A percentile compares a stretch with the other conserved stretches of the same genome.
Conservation (phyloP, 2,113 vertebrate genomes). For the Penelope pileata region DNA sequence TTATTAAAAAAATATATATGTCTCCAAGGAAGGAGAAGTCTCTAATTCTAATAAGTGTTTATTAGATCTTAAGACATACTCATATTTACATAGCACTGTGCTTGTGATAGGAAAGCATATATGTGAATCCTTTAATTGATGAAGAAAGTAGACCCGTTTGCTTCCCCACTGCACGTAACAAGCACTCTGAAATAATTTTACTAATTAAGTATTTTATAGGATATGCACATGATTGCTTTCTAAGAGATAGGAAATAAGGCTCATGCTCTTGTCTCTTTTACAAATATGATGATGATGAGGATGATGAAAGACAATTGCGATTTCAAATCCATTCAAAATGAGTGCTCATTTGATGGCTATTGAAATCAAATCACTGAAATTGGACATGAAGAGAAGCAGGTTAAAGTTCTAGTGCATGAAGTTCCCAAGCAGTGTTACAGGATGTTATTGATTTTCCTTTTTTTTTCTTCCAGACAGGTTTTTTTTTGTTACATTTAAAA, state of each 20-base stretch:
- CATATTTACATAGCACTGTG: not conserved
- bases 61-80: not conserved
- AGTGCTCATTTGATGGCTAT: not conserved
- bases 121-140: not conserved
- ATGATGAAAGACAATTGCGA: not conserved
- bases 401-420: not conserved
- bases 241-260: not conserved
- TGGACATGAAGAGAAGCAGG: not conserved
- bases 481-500: not conserved
- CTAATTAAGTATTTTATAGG: not conserved
- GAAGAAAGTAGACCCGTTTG: not conserved
- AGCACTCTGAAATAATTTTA: not conserved
- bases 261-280: not conserved
- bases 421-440: not conserved
- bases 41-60: not conserved
- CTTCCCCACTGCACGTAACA: not conserved
- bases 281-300: not conserved
- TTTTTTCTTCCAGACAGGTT: not conserved
- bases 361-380: not conserved
- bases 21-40: not conserved
- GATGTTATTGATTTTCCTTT: not conserved
- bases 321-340: not conserved
- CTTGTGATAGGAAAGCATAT: not conserved
- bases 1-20: not conserved
- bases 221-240: not conserved